Evolutionary conservation across 64 coral and sea anemone genomes (phyloP).

Genomic region (Dendronephthya gigantea): DNA sequence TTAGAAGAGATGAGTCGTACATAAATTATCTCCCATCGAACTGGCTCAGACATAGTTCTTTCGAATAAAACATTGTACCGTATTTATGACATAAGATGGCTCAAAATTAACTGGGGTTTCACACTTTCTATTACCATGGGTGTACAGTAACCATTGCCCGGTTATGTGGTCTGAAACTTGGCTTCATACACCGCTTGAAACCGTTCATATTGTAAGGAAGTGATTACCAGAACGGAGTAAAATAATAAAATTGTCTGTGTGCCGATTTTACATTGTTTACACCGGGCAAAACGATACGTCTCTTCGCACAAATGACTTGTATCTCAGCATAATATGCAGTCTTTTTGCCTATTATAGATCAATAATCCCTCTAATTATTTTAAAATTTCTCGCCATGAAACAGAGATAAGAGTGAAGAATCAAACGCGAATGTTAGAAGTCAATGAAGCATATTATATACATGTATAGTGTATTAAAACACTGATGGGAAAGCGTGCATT

Average conservation of each 20-base stretch:
- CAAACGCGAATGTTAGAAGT: neutral
- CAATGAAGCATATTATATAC: neutral
- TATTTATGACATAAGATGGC: neutral
- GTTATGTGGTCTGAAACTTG: neutral
- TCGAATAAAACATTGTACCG: neutral
- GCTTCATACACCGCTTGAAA: neutral
- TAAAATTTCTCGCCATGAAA: neutral
- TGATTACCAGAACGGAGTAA: neutral
- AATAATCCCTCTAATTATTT: neutral
- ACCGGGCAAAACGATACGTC: neutral
- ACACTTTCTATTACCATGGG: neutral
- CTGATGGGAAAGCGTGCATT: neutral
- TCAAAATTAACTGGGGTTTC: neutral
- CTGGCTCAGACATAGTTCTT: neutral
- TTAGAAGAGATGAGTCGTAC: neutral
- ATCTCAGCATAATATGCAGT: neutral
- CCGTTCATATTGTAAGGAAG: neutral
- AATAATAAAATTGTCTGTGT: neutral
- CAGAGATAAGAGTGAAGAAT: neutral
- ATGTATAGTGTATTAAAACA: neutral
- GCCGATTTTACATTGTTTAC: neutral
- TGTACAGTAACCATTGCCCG: neutral
- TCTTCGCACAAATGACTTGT: neutral
- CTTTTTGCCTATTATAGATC: neutral
- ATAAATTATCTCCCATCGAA: neutral